These are phyloP conservation scores for Mesopsocus fuscifrons DNA, from an alignment of 2,888 invertebrate species.

Conservation along the genomic window DNA sequence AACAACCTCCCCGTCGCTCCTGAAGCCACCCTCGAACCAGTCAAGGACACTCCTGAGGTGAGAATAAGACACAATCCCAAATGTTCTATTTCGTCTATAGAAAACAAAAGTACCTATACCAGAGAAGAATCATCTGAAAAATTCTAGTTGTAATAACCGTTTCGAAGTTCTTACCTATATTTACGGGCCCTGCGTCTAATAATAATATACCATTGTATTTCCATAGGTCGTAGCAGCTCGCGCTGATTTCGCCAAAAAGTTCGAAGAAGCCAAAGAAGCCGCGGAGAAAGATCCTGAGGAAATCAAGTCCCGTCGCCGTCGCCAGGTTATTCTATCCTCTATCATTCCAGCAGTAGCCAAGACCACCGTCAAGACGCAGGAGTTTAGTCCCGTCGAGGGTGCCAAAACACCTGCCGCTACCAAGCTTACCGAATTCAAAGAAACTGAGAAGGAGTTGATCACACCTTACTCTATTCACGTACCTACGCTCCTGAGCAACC, in stretches of 20 bases:
- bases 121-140: too few species aligned
- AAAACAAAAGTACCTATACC: too few species aligned
- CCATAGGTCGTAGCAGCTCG: constrained; percentile 16
- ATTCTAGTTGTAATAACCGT: too few species aligned
- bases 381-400: constrained; percentile 16
- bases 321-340: not conserved
- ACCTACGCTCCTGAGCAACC: not conserved
- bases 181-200: too few species aligned
- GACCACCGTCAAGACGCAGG: constrained; percentile 15
- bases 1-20: constrained; percentile 19
- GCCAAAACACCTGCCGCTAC: constrained; percentile 16
- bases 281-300: constrained; percentile 14
- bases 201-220: too few species aligned
- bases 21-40: constrained; percentile 17
- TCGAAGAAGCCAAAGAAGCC: constrained; percentile 15
- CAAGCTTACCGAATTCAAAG: constrained; percentile 14
- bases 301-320: constrained; percentile 10
- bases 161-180: too few species aligned
- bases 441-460: constrained; percentile 14
- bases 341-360: constrained; percentile 12
- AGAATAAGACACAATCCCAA: not conserved
- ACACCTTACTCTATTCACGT: constrained; percentile 11
- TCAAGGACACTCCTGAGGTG: constrained; percentile 19
- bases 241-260: constrained; percentile 16
- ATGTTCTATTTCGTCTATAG: too few species aligned